These are phyloP conservation scores for Sturnus vulgaris DNA, from an alignment of 2,113 vertebrate species.

Conservation along the genomic window DNA sequence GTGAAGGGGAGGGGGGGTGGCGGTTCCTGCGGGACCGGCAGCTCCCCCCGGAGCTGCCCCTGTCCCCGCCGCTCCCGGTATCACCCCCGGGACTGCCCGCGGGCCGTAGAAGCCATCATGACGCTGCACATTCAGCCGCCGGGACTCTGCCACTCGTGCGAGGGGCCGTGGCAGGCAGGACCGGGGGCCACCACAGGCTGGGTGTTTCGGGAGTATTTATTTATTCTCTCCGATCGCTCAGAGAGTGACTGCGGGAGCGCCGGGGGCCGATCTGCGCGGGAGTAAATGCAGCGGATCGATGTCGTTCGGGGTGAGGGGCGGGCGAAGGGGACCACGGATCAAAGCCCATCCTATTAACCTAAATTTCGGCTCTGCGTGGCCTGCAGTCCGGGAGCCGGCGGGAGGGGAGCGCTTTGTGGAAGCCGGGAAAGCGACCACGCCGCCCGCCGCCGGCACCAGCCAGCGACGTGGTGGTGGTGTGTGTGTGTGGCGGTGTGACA, in stretches of 20 bases:
- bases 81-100: not conserved
- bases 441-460: slow-evolving; percentile 4
- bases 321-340: slow-evolving; percentile 50
- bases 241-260: not conserved
- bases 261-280: not conserved
- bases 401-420: slow-evolving; percentile 7
- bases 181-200: not conserved
- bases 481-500: slow-evolving; percentile 69
- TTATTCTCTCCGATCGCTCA: not conserved
- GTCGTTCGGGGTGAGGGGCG: slow-evolving; percentile 33
- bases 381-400: not conserved
- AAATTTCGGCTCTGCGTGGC: slow-evolving; percentile 30
- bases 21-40: not conserved
- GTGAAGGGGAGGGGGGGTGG: not conserved
- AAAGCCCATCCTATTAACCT: slow-evolving; percentile 56
- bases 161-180: not conserved
- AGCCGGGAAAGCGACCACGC: not conserved
- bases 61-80: not conserved
- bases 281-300: slow-evolving; percentile 39
- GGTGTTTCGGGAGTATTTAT: not conserved
- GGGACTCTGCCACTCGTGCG: slow-evolving; percentile 27
- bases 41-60: not conserved
- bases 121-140: slow-evolving; percentile 43
- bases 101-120: slow-evolving; percentile 53
- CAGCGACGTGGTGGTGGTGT: slow-evolving; percentile 35